phyloP scores from a whole-genome alignment of 2,888 invertebrate genomes.

The Cylindroiulus punctatus region DNA sequence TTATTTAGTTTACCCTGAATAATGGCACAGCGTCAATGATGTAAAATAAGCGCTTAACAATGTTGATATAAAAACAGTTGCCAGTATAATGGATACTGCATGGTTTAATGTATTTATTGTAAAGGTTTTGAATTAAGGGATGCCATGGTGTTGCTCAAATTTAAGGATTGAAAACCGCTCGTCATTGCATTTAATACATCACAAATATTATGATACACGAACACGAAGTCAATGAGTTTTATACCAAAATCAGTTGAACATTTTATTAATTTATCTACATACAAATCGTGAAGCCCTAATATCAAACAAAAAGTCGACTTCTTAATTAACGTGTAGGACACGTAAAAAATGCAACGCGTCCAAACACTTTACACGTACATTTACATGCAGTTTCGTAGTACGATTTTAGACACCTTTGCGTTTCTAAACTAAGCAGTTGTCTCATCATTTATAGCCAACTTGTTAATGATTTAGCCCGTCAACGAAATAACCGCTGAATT shows the following conservation, averaged over 20 bases:
- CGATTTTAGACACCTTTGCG: background rate
- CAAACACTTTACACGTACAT: constrained; percentile 30
- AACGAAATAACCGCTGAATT: background rate
- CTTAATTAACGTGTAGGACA: background rate
- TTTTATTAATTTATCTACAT: constrained; percentile 47
- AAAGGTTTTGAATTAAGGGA: no score
- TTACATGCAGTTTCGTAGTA: background rate
- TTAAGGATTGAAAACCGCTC: no score
- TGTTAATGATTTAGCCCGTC: background rate
- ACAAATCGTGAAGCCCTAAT: constrained; percentile 46
- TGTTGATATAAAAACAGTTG: no score
- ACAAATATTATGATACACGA: background rate
- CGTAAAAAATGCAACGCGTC: constrained; percentile 15
- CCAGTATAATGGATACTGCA: no score
- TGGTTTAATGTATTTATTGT: no score
- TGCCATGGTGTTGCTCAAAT: no score
- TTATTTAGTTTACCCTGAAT: no score
- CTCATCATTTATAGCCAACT: no score
- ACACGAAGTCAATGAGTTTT: constrained; percentile 44
- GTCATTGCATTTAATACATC: background rate
- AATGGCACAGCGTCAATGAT: no score
- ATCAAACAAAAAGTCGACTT: constrained; percentile 43
- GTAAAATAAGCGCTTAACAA: no score
- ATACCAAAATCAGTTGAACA: constrained; percentile 46
- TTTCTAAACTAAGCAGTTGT: background rate